Evolutionary conservation across 2,888 invertebrate species (phyloP).

Genomic region (Drosophila barbarae): DNA sequence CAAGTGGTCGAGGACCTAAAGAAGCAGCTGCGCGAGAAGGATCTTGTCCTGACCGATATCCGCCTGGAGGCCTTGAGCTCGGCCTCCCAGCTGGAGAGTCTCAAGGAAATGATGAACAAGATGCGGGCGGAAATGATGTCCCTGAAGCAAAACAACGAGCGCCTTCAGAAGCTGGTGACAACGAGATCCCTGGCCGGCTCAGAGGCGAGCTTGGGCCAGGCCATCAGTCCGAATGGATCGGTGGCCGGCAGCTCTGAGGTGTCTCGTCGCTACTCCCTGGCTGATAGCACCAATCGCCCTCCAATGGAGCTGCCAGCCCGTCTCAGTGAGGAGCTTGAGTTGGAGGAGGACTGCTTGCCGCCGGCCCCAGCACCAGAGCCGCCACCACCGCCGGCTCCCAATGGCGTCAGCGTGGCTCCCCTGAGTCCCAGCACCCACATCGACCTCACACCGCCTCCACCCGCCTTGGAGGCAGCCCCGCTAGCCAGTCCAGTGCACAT

Average conservation of each 20-base stretch:
- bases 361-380: conserved; percentile 79
- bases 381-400: conserved; percentile 76
- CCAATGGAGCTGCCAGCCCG: conserved; percentile 80
- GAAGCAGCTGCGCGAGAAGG: conserved; percentile 96
- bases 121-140: conserved; percentile 98
- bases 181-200: conserved; percentile 84
- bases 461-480: conserved; percentile 74
- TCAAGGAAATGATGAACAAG: conserved; percentile 97
- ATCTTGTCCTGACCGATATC: conserved; percentile 97
- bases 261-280: conserved; percentile 83
- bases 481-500: conserved; percentile 77
- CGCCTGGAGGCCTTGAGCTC: conserved; percentile 97
- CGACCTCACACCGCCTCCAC: conserved; percentile 79
- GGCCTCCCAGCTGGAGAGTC: conserved; percentile 97
- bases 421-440: conserved; percentile 79
- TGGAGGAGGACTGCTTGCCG: conserved; percentile 79
- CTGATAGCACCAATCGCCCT: conserved; percentile 80
- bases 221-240: conserved; percentile 79
- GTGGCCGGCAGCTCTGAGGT: conserved; percentile 80
- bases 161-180: conserved; percentile 92
- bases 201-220: conserved; percentile 82
- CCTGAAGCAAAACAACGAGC: conserved; percentile 97
- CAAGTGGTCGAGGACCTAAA: conserved; percentile 89
- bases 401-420: conserved; percentile 50
- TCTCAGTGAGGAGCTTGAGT: conserved; percentile 78